These are phyloP conservation scores for Colaptes auratus DNA, from an alignment of 2,113 vertebrate species.

Conservation along the genomic window DNA sequence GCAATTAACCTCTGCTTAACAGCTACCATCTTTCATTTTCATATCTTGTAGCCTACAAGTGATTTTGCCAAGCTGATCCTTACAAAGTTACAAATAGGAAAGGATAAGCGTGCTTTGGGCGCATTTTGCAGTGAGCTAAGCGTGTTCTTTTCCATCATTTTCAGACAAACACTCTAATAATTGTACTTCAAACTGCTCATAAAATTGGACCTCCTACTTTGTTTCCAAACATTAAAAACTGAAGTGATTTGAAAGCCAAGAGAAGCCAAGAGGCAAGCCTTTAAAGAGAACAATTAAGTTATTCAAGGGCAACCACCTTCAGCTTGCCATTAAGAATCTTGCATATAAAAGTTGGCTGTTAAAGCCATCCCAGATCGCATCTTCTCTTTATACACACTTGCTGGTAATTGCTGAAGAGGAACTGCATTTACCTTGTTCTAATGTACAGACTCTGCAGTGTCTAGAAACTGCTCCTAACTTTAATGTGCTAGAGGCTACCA, in stretches of 20 bases:
- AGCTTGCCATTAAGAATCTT: not conserved
- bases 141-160: not conserved
- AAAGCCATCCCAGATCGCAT: not conserved
- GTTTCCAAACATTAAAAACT: slow-evolving; percentile 10
- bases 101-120: not conserved
- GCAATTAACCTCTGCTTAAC: slow-evolving; percentile 30
- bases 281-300: slow-evolving; percentile 1
- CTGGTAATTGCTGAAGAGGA: not conserved
- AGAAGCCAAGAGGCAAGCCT: not conserved
- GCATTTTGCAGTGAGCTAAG: not conserved
- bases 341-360: not conserved
- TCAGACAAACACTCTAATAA: not conserved
- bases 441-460: not conserved
- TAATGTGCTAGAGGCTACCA: not conserved
- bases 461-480: not conserved
- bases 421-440: not conserved
- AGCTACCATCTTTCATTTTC: slow-evolving; percentile 16
- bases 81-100: not conserved
- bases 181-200: not conserved
- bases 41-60: not conserved
- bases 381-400: not conserved
- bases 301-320: slow-evolving; percentile 9
- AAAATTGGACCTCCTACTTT: slow-evolving; percentile 22
- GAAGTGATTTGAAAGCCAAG: slow-evolving; percentile 28
- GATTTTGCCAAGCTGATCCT: slow-evolving; percentile 24